phyloP scores from a whole-genome alignment of 2,888 invertebrate genomes.

The Caenorhabditis uteleia region DNA sequence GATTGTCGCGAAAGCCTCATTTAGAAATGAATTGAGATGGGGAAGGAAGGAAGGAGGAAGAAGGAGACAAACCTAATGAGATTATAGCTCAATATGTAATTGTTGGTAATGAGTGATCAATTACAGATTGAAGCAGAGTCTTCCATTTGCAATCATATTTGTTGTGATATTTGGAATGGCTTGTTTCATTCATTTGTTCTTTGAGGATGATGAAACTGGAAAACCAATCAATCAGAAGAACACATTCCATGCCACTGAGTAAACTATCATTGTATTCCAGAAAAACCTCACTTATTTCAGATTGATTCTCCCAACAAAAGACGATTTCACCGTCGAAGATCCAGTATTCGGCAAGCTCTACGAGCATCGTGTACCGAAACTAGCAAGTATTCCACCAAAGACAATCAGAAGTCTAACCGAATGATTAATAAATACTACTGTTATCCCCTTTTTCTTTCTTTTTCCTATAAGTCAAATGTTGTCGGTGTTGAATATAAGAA shows the following conservation, averaged over 20 bases:
- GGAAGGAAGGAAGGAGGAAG: background rate
- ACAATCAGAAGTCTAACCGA: too few relatives aligned
- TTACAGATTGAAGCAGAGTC: conserved; percentile 19
- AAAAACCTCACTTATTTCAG: conserved; percentile 20
- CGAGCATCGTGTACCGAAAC: conserved; percentile 28
- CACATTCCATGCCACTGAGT: conserved; percentile 20
- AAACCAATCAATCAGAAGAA: conserved; percentile 27
- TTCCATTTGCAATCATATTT: conserved; percentile 27
- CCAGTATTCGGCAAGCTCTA: conserved; percentile 36
- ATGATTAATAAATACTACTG: too few relatives aligned
- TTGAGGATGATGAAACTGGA: conserved; percentile 32
- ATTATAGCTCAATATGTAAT: too few relatives aligned
- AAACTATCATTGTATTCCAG: background rate
- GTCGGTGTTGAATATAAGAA: too few relatives aligned
- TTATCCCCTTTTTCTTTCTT: too few relatives aligned
- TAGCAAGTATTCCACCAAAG: too few relatives aligned
- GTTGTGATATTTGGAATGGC: conserved; percentile 26
- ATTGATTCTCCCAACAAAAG: conserved; percentile 23
- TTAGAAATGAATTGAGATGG: too few relatives aligned
- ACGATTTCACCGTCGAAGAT: conserved; percentile 38
- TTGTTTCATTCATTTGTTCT: conserved; percentile 21
- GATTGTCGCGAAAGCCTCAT: conserved; percentile 20
- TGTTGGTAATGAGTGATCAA: too few relatives aligned
- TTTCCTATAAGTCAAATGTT: too few relatives aligned
- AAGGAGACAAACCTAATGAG: too few relatives aligned